phyloP scores from a whole-genome alignment of 2,113 vertebrate species.

The Leptobrachium ailaonicum region DNA sequence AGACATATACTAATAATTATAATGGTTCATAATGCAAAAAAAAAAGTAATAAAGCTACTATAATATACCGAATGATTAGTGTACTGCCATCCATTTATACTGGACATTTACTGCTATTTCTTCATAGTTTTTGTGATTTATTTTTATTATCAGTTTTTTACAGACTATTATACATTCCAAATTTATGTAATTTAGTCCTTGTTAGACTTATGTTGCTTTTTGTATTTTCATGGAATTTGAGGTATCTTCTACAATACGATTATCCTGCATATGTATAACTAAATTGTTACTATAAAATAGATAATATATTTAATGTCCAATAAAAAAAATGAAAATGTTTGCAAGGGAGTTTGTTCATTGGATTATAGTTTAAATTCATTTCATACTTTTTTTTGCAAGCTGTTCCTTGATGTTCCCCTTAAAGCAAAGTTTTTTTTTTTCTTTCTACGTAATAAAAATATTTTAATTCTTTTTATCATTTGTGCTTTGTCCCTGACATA shows the following conservation, averaged over 20 bases:
- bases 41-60: constrained; percentile 32
- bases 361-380: constrained; percentile 7
- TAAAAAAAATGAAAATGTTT: constrained; percentile 71
- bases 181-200: constrained; percentile 63
- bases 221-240: constrained; percentile 62
- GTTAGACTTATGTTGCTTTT: constrained; percentile 60
- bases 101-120: constrained; percentile 16
- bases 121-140: constrained; percentile 14
- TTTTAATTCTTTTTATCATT: too few species aligned
- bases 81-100: constrained; percentile 17
- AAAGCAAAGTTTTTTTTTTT: neutral
- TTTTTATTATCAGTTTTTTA: constrained; percentile 23
- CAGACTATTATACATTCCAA: constrained; percentile 66
- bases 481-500: too few species aligned
- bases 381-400: neutral
- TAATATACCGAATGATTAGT: constrained; percentile 45
- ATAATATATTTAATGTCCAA: constrained; percentile 85
- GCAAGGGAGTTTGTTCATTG: constrained; percentile 29
- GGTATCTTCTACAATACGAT: constrained; percentile 66
- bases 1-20: neutral
- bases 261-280: constrained; percentile 78
- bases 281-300: constrained; percentile 84
- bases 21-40: constrained; percentile 3
- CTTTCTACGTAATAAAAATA: too few species aligned
- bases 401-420: neutral